Percentiles rank a stretch among this genome's conserved stretches.
Conservation (phyloP, 2,888 invertebrate genomes). For the Lomographa bimaculata region DNA sequence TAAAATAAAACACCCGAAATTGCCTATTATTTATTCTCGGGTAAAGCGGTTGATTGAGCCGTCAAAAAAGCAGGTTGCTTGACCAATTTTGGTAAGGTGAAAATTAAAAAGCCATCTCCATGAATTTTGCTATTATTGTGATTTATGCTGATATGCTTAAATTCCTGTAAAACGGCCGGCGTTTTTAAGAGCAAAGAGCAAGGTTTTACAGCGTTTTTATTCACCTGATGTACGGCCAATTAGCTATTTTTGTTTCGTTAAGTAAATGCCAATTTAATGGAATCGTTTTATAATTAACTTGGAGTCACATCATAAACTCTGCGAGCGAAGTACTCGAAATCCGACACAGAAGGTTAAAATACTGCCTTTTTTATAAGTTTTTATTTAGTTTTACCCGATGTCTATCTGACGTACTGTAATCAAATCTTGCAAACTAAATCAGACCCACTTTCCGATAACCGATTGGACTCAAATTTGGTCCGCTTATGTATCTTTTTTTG, state of each 20-base stretch:
- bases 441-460: too few relatives aligned
- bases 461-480: too few relatives aligned
- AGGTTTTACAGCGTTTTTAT: slow-evolving; percentile 2
- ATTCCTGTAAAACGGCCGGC: slow-evolving; percentile 8
- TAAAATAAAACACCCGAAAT: slow-evolving; percentile 12
- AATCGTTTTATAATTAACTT: neutral
- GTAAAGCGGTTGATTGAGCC: slow-evolving; percentile 26
- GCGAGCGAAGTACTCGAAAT: too few relatives aligned
- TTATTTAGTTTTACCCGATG: too few relatives aligned
- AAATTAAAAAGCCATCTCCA: slow-evolving; percentile 30
- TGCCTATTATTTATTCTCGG: slow-evolving; percentile 26
- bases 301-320: neutral
- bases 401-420: too few relatives aligned
- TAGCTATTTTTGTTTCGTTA: neutral
- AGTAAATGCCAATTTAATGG: neutral
- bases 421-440: too few relatives aligned
- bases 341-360: too few relatives aligned
- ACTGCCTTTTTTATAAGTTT: too few relatives aligned
- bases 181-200: slow-evolving; percentile 10
- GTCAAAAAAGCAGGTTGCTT: slow-evolving; percentile 19
- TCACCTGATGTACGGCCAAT: slow-evolving; percentile 7
- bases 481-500: too few relatives aligned
- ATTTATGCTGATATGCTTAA: slow-evolving; percentile 22
- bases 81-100: slow-evolving; percentile 24
- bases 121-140: slow-evolving; percentile 31